Percentiles rank a stretch among this genome's conserved stretches.
Evolutionary conservation across 2,888 invertebrate species (phyloP).

Genomic region (Tribolium freemani): DNA sequence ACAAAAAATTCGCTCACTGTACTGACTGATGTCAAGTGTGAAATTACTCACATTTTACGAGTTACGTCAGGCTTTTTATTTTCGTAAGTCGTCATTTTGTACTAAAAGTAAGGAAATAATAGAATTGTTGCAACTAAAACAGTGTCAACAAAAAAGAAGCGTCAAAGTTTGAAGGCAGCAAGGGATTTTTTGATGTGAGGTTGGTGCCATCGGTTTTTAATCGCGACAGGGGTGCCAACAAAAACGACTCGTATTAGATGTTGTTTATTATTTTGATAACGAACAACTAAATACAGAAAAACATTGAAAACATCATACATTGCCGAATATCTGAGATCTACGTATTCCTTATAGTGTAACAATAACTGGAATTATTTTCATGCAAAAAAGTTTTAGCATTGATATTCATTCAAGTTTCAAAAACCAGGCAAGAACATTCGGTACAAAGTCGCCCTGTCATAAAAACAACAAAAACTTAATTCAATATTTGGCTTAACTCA

Average conservation of each 20-base stretch:
- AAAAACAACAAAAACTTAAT: constrained; percentile 22
- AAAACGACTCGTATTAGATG: not conserved
- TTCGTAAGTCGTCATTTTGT: not conserved
- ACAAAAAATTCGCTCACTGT: not conserved
- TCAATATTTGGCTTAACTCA: constrained; percentile 29
- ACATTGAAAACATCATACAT: constrained; percentile 32
- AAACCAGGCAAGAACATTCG: not conserved
- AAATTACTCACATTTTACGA: constrained; percentile 14
- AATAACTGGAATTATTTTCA: not conserved
- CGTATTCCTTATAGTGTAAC: not conserved
- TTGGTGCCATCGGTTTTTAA: not conserved
- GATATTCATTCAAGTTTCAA: not conserved
- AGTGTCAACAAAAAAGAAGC: too few species aligned
- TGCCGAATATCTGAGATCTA: constrained; percentile 17
- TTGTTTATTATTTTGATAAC: constrained; percentile 26
- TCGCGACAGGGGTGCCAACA: not conserved
- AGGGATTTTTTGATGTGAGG: too few species aligned
- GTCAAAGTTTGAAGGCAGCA: too few species aligned
- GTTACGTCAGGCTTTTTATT: constrained; percentile 13
- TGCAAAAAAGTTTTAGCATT: not conserved
- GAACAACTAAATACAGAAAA: constrained; percentile 30
- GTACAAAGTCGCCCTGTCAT: not conserved
- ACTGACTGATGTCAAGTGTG: not conserved
- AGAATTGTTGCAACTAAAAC: too few species aligned
- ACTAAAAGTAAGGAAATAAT: too few species aligned